Evolutionary conservation across 2,888 invertebrate species (phyloP).

Genomic region (Sesia bembeciformis): DNA sequence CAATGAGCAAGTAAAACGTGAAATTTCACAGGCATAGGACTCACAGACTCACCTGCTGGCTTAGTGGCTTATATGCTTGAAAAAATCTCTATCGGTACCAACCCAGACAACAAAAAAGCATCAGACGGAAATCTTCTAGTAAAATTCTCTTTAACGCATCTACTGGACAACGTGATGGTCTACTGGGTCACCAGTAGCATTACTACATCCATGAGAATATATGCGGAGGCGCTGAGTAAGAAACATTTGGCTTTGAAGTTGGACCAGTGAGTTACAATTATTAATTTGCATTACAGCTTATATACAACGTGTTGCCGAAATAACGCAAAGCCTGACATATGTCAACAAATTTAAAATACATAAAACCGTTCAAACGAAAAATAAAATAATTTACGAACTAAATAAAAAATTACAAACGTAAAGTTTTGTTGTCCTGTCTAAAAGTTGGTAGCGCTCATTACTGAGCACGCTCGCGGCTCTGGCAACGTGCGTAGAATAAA

Average conservation of each 20-base stretch:
- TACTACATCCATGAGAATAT: constrained; percentile 68
- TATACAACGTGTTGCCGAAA: too few species aligned
- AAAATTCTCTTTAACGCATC: constrained; percentile 45
- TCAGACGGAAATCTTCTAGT: constrained; percentile 78
- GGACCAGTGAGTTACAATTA: constrained; percentile 34
- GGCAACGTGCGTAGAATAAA: too few species aligned
- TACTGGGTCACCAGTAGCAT: constrained; percentile 68
- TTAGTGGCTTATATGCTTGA: constrained; percentile 93
- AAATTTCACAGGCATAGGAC: constrained; percentile 70
- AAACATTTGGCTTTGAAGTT: constrained; percentile 22
- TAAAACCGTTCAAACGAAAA: too few species aligned
- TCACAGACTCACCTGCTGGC: constrained; percentile 87
- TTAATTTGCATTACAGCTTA: too few species aligned
- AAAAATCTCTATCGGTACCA: constrained; percentile 85
- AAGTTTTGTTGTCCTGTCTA: too few species aligned
- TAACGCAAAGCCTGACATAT: too few species aligned
- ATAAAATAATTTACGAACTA: too few species aligned
- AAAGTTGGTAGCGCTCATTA: too few species aligned
- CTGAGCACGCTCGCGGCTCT: too few species aligned
- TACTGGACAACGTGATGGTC: constrained; percentile 72
- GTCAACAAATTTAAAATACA: too few species aligned
- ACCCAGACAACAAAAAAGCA: constrained; percentile 55
- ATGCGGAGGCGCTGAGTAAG: constrained; percentile 72
- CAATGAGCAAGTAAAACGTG: too few species aligned
- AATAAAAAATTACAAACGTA: too few species aligned